Evolutionary conservation across 2,113 vertebrate species (phyloP).

Genomic region (Trematomus loennbergii): DNA sequence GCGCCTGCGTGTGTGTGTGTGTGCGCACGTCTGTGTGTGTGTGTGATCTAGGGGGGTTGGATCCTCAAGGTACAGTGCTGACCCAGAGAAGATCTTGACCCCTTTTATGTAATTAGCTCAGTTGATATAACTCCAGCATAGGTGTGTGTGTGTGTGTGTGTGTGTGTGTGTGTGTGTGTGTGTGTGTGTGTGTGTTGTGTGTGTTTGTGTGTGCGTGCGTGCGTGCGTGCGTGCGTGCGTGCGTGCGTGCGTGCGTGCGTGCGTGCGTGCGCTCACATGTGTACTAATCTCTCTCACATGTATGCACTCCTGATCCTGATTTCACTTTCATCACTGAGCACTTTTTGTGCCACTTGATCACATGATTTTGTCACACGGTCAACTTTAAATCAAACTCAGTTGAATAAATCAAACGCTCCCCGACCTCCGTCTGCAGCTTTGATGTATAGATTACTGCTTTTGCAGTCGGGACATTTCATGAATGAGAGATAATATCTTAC

Average conservation of each 20-base stretch:
- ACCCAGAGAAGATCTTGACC: slow-evolving; percentile 7
- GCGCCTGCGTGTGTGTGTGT: neutral
- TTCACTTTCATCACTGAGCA: slow-evolving; percentile 42
- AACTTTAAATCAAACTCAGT: slow-evolving; percentile 36
- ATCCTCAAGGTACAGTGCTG: neutral
- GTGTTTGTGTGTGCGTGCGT: too few relatives aligned
- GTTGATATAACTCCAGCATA: neutral
- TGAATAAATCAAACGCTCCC: slow-evolving; percentile 49
- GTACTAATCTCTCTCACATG: slow-evolving; percentile 52
- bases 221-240: slow-evolving; percentile 12
- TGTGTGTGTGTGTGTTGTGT: too few relatives aligned
- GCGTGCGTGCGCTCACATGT: slow-evolving; percentile 32
- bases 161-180: slow-evolving; percentile 21
- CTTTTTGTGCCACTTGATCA: slow-evolving; percentile 37
- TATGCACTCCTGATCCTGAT: slow-evolving; percentile 39
- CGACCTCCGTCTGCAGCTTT: neutral
- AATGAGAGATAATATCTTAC: too few relatives aligned
- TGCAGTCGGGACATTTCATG: neutral
- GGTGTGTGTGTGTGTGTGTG: slow-evolving; percentile 14
- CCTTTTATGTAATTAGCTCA: slow-evolving; percentile 6
- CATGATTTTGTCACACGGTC: slow-evolving; percentile 48
- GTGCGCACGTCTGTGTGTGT: too few relatives aligned
- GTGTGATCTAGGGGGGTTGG: neutral
- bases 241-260: slow-evolving; percentile 19
- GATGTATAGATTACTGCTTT: neutral